A percentile compares a stretch with the other conserved stretches of the same genome.
These are phyloP conservation scores for Lasioglossum vierecki DNA, from an alignment of 2,888 invertebrate genomes.

Conservation along the genomic window DNA sequence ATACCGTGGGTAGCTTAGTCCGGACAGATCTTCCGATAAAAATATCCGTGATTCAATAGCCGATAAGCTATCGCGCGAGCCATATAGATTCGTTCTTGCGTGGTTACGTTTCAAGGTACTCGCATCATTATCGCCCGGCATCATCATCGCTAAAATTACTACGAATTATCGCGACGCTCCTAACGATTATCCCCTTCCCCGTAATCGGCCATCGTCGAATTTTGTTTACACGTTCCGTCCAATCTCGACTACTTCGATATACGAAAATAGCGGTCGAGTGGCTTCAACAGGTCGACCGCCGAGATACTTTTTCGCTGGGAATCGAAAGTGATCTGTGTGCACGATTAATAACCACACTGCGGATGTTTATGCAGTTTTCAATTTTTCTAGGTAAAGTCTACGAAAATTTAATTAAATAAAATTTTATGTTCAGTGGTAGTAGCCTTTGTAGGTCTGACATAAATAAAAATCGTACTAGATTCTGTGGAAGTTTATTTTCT, in stretches of 20 bases:
- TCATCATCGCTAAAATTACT: slow-evolving; percentile 76
- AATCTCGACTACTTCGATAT: slow-evolving; percentile 9
- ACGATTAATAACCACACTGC: neutral
- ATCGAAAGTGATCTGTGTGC: neutral
- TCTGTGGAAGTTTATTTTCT: no score
- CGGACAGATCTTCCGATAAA: slow-evolving; percentile 67
- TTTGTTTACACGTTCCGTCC: slow-evolving; percentile 19
- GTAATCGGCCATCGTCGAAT: slow-evolving; percentile 19
- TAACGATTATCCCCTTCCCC: slow-evolving; percentile 28
- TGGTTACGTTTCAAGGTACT: slow-evolving; percentile 48
- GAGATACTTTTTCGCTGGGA: neutral
- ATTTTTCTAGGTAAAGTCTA: no score
- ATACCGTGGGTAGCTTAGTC: slow-evolving; percentile 60
- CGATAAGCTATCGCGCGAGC: slow-evolving; percentile 72
- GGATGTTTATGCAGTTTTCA: no score
- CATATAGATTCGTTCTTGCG: slow-evolving; percentile 56
- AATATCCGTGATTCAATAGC: slow-evolving; percentile 75
- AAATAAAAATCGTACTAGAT: no score
- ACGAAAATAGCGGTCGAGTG: slow-evolving; percentile 20
- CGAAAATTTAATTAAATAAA: no score
- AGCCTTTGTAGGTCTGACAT: no score
- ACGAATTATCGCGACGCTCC: slow-evolving; percentile 50
- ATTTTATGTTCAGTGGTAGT: no score
- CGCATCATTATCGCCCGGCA: slow-evolving; percentile 33
- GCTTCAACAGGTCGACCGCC: neutral